Evolutionary conservation across 2,113 vertebrate species (phyloP).

Genomic region (Calidris pugnax): DNA sequence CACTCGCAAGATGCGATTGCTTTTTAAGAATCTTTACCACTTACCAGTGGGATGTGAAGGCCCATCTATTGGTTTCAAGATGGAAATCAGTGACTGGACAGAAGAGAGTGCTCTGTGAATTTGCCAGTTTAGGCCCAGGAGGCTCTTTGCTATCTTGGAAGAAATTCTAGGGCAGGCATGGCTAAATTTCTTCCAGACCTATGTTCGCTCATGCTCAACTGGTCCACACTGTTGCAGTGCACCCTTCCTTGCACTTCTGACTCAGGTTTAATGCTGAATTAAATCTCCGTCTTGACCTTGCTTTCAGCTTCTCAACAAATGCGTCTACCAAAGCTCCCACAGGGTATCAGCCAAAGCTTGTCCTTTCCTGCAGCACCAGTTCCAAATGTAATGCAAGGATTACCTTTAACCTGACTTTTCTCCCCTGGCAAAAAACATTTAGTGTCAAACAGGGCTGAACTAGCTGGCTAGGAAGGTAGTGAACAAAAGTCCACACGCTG

Average conservation of each 20-base stretch:
- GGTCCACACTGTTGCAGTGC: accelerated
- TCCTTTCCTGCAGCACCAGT: neutral
- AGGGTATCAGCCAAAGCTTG: accelerated
- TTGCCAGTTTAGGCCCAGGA: neutral
- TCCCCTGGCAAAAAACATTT: neutral
- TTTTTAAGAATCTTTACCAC: neutral
- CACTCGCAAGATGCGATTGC: neutral
- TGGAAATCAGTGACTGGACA: neutral
- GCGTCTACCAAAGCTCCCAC: neutral
- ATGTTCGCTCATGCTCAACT: neutral
- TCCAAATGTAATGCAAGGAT: neutral
- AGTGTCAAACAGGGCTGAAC: neutral
- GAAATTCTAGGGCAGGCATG: neutral
- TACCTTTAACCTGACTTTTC: neutral
- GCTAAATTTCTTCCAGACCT: neutral
- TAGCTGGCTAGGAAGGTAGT: neutral
- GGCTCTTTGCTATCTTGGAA: neutral
- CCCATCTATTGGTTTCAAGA: neutral
- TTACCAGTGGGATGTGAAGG: neutral
- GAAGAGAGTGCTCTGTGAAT: neutral
- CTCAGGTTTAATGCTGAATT: neutral
- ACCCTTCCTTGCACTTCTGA: neutral
- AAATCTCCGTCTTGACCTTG: neutral
- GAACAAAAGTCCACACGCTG: neutral
- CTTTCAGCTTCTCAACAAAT: neutral